Percentiles rank a stretch among this genome's conserved stretches.
Evolutionary conservation across 2,797 vertebrate genomes (phyloP).

Genomic region (Alcedo quadribrachys): DNA sequence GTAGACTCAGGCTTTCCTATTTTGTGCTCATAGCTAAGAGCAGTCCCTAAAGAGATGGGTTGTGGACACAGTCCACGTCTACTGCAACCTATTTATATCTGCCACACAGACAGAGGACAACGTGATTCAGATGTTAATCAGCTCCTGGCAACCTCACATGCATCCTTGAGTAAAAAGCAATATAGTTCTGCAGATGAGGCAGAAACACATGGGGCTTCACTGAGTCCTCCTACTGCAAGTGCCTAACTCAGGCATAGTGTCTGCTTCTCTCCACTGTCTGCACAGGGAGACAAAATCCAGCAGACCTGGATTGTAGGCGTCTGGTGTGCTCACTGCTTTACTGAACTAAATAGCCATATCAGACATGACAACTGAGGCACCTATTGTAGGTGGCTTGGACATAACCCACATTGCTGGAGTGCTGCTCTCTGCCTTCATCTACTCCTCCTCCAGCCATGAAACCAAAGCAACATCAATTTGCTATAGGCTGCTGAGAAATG

Average conservation of each 20-base stretch:
- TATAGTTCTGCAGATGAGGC: conserved; percentile 10
- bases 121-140: conserved; percentile 37
- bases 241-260: background rate
- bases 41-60: background rate
- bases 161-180: background rate
- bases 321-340: background rate
- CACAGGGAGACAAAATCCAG: background rate
- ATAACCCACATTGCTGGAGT: background rate
- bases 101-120: background rate
- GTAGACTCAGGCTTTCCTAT: background rate
- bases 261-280: background rate
- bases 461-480: conserved; percentile 28
- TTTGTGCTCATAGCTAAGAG: background rate
- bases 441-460: conserved; percentile 26
- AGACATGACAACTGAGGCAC: background rate
- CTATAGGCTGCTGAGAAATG: conserved; percentile 13
- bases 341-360: conserved; percentile 13
- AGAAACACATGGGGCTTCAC: background rate
- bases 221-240: background rate
- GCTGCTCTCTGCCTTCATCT: conserved; percentile 12
- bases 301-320: background rate
- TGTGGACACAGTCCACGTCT: background rate
- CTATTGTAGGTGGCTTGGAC: conserved; percentile 40
- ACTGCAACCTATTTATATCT: conserved; percentile 37
- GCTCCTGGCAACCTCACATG: conserved; percentile 15